Conservation (phyloP, 2,113 vertebrate species). For the Corvus cornix region DNA sequence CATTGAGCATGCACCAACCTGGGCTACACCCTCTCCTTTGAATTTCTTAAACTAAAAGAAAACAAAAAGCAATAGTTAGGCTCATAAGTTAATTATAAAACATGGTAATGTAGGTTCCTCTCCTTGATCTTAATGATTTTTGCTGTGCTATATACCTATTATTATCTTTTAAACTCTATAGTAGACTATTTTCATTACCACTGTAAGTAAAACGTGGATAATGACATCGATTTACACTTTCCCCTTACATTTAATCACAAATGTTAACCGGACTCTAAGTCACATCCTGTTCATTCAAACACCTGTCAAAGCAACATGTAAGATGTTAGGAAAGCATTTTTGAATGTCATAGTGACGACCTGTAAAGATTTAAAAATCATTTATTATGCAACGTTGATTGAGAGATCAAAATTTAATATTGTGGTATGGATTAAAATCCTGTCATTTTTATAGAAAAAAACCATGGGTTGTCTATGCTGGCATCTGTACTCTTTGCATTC, state of each 20-base stretch:
- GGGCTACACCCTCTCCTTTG: not conserved
- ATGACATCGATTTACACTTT: not conserved
- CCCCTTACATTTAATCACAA: not conserved
- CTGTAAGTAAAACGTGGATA: not conserved
- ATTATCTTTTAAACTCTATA: not conserved
- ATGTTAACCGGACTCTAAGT: fast-evolving
- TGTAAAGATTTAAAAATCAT: fast-evolving
- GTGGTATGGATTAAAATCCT: not conserved
- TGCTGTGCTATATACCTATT: not conserved
- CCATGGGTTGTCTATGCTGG: fast-evolving
- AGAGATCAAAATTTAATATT: not conserved
- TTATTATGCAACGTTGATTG: not conserved
- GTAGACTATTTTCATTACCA: not conserved
- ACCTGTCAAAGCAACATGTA: not conserved
- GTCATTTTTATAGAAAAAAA: not conserved
- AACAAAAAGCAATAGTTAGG: not conserved
- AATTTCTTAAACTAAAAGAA: not conserved
- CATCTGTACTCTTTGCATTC: not conserved
- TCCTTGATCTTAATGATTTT: not conserved
- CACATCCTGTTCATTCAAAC: not conserved
- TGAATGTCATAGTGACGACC: not conserved
- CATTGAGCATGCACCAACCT: not conserved
- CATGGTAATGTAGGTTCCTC: not conserved
- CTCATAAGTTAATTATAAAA: not conserved
- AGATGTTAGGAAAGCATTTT: not conserved